Evolutionary conservation across 2,888 invertebrate species (phyloP).

Genomic region (Eupithecia subumbrata): DNA sequence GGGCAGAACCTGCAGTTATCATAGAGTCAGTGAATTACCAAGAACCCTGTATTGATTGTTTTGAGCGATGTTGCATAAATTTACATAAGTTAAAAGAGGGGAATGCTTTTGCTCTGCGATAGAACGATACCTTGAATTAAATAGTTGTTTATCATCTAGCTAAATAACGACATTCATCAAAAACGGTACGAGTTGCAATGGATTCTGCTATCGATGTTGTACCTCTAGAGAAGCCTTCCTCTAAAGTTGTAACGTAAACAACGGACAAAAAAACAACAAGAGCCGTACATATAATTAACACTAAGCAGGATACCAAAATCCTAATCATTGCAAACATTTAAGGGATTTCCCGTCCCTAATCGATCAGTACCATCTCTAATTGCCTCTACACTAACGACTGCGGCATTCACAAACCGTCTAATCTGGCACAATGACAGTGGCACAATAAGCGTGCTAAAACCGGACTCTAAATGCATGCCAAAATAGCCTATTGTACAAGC

Average conservation of each 20-base stretch:
- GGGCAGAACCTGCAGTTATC: no score
- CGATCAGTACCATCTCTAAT: slow-evolving; percentile 13
- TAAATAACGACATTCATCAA: not conserved
- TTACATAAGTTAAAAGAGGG: not conserved
- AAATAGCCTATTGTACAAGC: slow-evolving; percentile 19
- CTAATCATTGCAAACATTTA: not conserved
- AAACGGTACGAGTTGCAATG: not conserved
- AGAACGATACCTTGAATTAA: not conserved
- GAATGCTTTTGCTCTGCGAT: not conserved
- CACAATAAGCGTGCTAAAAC: slow-evolving; percentile 29
- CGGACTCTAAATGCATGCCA: slow-evolving; percentile 18
- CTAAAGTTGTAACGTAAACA: not conserved
- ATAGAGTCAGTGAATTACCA: no score
- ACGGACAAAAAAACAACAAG: not conserved
- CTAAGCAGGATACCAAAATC: not conserved
- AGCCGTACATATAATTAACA: not conserved
- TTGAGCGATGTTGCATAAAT: not conserved
- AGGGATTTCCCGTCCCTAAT: not conserved
- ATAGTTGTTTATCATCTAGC: not conserved
- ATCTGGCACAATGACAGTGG: slow-evolving; percentile 23
- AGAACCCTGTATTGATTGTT: slow-evolving; percentile 7
- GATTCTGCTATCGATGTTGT: not conserved
- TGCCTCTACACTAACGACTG: slow-evolving; percentile 21
- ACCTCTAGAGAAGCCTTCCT: not conserved
- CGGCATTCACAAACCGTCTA: slow-evolving; percentile 24